Conservation (phyloP, 1,140 invertebrate genomes). For the Steinernema khuongi region DNA sequence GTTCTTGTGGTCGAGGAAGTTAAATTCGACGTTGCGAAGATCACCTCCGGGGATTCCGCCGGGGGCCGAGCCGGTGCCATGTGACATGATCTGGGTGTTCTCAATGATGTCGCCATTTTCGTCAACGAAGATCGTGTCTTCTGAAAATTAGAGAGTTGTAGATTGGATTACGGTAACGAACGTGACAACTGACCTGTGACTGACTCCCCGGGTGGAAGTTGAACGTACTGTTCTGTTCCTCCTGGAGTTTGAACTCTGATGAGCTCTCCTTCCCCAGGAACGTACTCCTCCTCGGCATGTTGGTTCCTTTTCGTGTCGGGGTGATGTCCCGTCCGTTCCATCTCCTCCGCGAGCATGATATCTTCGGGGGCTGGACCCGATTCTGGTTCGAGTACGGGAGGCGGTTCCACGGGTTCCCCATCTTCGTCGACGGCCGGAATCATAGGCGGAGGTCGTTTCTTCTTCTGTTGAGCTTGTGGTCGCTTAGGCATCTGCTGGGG, state of each 20-base stretch:
- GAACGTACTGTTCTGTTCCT: slow-evolving; percentile 16
- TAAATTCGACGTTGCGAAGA: slow-evolving; percentile 40
- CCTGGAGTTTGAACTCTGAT: slow-evolving; percentile 10
- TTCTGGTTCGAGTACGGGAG: background rate
- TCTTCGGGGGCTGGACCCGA: background rate
- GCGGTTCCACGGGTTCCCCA: background rate
- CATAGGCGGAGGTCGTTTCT: background rate
- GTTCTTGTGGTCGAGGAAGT: slow-evolving; percentile 49
- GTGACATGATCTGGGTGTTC: slow-evolving; percentile 20
- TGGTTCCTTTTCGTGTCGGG: background rate
- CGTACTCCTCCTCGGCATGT: background rate
- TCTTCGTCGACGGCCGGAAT: background rate
- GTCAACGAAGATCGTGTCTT: slow-evolving; percentile 26
- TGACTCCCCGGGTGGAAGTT: slow-evolving; percentile 17
- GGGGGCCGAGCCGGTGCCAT: background rate
- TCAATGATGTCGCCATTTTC: slow-evolving; percentile 24
- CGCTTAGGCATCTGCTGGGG: background rate
- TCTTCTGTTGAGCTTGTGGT: background rate
- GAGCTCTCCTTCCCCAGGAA: slow-evolving; percentile 19
- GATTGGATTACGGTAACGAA: slow-evolving; percentile 10
- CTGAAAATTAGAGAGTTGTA: no score
- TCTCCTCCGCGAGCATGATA: background rate
- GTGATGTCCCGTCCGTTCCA: background rate
- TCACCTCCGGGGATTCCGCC: slow-evolving; percentile 10
- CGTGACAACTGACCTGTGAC: background rate